Evolutionary conservation across 2,888 invertebrate genomes (phyloP).

Genomic region (Griposia aprilina): DNA sequence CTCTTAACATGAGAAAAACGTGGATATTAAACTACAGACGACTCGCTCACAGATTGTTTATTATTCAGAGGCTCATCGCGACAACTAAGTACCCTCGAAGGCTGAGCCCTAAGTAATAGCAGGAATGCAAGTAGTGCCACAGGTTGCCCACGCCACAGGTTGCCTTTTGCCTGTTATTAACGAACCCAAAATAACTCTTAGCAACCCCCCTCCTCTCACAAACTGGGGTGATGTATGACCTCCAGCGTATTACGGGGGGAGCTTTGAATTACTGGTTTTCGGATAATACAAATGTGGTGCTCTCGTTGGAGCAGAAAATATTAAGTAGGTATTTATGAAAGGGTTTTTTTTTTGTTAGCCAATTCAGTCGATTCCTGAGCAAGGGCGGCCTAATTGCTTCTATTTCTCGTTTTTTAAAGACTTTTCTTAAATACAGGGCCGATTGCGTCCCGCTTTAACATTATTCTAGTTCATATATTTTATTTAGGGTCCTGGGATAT

Average conservation of each 20-base stretch:
- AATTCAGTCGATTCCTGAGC: neutral
- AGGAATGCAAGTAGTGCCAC: slow-evolving; percentile 70
- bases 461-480: neutral
- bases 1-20: slow-evolving; percentile 13
- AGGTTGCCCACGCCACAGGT: slow-evolving; percentile 82
- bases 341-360: neutral
- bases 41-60: neutral
- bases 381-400: neutral
- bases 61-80: slow-evolving; percentile 24
- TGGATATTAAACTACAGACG: slow-evolving; percentile 14
- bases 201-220: slow-evolving; percentile 45
- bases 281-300: slow-evolving; percentile 19
- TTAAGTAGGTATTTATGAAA: slow-evolving; percentile 13
- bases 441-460: neutral
- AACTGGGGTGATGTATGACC: slow-evolving; percentile 43
- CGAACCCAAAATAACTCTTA: slow-evolving; percentile 73
- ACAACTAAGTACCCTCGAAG: slow-evolving; percentile 27
- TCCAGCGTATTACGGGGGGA: slow-evolving; percentile 25
- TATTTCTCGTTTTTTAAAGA: neutral
- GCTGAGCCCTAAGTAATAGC: slow-evolving; percentile 49
- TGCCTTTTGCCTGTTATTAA: slow-evolving; percentile 79
- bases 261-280: slow-evolving; percentile 36
- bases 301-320: slow-evolving; percentile 12
- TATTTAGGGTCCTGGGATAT: neutral
- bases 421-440: neutral